These are phyloP conservation scores for Etheostoma nigrum DNA, from an alignment of 2,797 vertebrate species.

Conservation along the genomic window DNA sequence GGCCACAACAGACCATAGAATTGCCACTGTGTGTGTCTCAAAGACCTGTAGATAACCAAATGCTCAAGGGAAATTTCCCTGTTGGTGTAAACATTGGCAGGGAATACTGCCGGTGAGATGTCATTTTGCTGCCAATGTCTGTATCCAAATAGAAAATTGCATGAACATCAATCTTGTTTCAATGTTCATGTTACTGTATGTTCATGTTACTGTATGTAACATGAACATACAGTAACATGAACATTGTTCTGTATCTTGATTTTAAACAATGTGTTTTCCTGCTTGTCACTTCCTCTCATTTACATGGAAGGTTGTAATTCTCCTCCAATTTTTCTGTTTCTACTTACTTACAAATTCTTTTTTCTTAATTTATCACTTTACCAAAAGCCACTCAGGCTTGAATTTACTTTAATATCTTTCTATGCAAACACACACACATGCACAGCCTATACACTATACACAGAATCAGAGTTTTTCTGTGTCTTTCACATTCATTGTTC, in stretches of 20 bases:
- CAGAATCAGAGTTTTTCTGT: constrained; percentile 1
- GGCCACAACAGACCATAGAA: too few species aligned
- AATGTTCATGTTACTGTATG: not conserved
- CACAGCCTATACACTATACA: not conserved
- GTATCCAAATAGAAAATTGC: constrained; percentile 18
- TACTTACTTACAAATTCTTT: constrained; percentile 28
- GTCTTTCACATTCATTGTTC: constrained; percentile 35
- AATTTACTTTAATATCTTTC: constrained; percentile 29
- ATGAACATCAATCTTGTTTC: not conserved
- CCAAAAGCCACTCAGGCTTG: constrained; percentile 29
- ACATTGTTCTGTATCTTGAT: too few species aligned
- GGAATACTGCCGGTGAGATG: constrained; percentile 5
- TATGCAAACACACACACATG: constrained; percentile 12
- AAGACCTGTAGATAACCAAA: constrained; percentile 15
- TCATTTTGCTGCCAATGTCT: constrained; percentile 1
- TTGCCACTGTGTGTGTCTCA: not conserved
- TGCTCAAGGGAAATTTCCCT: constrained; percentile 32
- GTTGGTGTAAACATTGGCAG: constrained; percentile 33
- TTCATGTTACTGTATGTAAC: not conserved
- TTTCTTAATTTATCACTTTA: constrained; percentile 31
- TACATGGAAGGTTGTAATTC: constrained; percentile 20
- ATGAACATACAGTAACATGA: too few species aligned
- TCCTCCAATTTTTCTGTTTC: constrained; percentile 12
- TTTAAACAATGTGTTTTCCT: not conserved
- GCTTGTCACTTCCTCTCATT: constrained; percentile 31